Percentiles rank a stretch among this genome's conserved stretches.
phyloP scores from a whole-genome alignment of 2,888 invertebrate species.

The Altica lythri region DNA sequence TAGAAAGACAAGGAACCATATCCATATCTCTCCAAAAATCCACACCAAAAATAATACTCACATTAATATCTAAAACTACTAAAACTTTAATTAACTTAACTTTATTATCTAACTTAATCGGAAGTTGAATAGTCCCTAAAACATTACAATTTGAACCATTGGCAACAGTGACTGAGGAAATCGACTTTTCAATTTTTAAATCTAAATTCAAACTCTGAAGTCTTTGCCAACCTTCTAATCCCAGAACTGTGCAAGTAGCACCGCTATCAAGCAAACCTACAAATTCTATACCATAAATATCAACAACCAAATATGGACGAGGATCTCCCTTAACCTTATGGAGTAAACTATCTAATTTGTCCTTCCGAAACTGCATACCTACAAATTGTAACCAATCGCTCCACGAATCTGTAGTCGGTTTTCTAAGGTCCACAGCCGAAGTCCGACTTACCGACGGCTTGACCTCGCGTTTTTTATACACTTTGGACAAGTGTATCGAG shows the following conservation, averaged over 20 bases:
- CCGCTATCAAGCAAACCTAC: conserved; percentile 23
- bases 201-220: conserved; percentile 7
- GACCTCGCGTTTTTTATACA: conserved; percentile 11
- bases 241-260: conserved; percentile 14
- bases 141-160: conserved; percentile 21
- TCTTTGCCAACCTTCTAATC: conserved; percentile 14
- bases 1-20: neutral
- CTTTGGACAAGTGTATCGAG: conserved; percentile 19
- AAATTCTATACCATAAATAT: conserved; percentile 19
- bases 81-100: no score
- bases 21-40: conserved; percentile 20
- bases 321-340: conserved; percentile 5
- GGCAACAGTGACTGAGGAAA: conserved; percentile 10
- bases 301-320: conserved; percentile 21
- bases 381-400: conserved; percentile 23
- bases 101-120: conserved; percentile 17
- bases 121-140: conserved; percentile 18
- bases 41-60: conserved; percentile 26
- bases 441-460: conserved; percentile 12
- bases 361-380: conserved; percentile 1
- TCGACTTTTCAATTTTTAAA: neutral
- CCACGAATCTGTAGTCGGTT: conserved; percentile 18
- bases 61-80: conserved; percentile 20
- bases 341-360: conserved; percentile 12
- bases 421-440: conserved; percentile 3